Conservation (phyloP, 1,140 invertebrate genomes). For the Euborellia annulipes region DNA sequence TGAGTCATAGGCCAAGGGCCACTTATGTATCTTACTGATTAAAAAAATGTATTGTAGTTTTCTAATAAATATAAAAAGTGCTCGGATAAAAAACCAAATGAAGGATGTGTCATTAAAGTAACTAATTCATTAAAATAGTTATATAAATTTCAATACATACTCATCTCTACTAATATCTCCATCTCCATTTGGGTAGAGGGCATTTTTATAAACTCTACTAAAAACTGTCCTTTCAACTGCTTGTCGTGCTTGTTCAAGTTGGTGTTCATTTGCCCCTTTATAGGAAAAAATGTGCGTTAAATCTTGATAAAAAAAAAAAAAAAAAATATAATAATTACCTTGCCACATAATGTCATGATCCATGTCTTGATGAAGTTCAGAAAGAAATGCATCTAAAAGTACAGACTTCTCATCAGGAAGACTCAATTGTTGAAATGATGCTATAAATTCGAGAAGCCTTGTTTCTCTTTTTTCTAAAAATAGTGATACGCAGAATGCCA, state of each 20-base stretch:
- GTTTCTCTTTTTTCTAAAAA: conserved; percentile 60
- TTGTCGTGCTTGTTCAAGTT: conserved; percentile 49
- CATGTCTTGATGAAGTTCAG: conserved; percentile 40
- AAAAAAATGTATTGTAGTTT: too few relatives aligned
- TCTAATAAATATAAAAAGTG: conserved; percentile 7
- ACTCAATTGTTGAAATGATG: conserved; percentile 57
- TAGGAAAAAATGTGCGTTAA: too few relatives aligned
- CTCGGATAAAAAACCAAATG: conserved; percentile 1
- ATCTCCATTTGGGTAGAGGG: conserved; percentile 93
- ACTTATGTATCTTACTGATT: too few relatives aligned
- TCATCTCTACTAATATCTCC: conserved; percentile 84
- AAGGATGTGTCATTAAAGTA: too few relatives aligned
- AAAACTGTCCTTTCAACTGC: conserved; percentile 72
- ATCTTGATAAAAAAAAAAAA: not conserved
- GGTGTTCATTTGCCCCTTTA: conserved; percentile 42
- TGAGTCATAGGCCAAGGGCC: too few relatives aligned
- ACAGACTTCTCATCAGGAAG: conserved; percentile 71
- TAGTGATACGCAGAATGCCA: conserved; percentile 59
- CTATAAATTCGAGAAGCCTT: conserved; percentile 47
- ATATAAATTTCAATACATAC: conserved; percentile 36
- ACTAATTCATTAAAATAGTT: too few relatives aligned
- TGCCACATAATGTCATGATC: conserved; percentile 53
- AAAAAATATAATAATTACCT: conserved; percentile 28
- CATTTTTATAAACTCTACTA: conserved; percentile 77
- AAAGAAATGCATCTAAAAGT: conserved; percentile 47